phyloP scores from a whole-genome alignment of 2,888 invertebrate species.

The Hemithea aestivaria region DNA sequence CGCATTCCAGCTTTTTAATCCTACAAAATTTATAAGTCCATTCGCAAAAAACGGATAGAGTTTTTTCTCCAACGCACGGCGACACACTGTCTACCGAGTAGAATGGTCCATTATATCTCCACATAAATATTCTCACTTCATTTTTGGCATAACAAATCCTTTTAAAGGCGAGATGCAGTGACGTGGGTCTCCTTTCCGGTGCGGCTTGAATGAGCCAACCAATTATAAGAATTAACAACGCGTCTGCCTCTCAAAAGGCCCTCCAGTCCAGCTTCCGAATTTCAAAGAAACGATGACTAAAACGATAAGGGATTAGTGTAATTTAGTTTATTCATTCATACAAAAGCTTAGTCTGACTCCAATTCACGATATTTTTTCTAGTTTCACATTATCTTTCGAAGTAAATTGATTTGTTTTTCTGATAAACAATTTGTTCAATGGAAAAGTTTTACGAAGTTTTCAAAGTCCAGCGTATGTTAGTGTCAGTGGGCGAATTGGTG shows the following conservation, averaged over 20 bases:
- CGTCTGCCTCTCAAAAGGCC: constrained; percentile 50
- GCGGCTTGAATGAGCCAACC: constrained; percentile 56
- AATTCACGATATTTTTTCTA: no score
- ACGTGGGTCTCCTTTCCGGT: constrained; percentile 73
- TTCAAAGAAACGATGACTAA: constrained; percentile 57
- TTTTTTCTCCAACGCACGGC: constrained; percentile 40
- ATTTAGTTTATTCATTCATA: constrained; percentile 48
- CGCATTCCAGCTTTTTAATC: constrained; percentile 10
- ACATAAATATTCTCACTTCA: constrained; percentile 53
- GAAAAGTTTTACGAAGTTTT: constrained; percentile 44
- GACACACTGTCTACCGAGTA: constrained; percentile 63
- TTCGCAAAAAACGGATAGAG: constrained; percentile 27
- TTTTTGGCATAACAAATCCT: constrained; percentile 65
- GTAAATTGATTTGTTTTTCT: constrained; percentile 16
- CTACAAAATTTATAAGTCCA: constrained; percentile 20
- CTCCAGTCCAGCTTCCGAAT: constrained; percentile 66
- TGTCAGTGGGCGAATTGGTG: constrained; percentile 45
- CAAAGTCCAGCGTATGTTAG: constrained; percentile 46
- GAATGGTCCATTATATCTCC: constrained; percentile 43
- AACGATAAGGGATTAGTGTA: constrained; percentile 60
- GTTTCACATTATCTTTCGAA: no score
- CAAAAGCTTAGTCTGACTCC: constrained; percentile 28
- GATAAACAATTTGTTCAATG: constrained; percentile 37
- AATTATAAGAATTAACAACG: constrained; percentile 68
- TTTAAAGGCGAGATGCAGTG: constrained; percentile 59